These are phyloP conservation scores for Ameiurus melas DNA, from an alignment of 2,113 vertebrate genomes.

Conservation along the genomic window DNA sequence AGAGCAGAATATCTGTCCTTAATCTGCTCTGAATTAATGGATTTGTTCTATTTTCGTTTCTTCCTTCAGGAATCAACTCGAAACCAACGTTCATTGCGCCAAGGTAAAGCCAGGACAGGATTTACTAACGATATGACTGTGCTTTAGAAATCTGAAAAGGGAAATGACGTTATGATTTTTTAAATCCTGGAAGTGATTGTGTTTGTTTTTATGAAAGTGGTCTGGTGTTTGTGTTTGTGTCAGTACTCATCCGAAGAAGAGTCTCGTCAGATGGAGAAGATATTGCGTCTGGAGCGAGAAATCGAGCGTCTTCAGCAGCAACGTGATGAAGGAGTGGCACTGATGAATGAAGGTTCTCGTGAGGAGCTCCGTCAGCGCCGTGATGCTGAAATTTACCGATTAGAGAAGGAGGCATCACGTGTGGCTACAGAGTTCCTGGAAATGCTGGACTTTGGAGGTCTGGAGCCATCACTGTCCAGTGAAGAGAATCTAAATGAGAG, in stretches of 20 bases:
- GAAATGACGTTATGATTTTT: not conserved
- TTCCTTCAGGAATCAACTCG: conserved; percentile 39
- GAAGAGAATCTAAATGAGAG: conserved; percentile 84
- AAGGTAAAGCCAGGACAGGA: conserved; percentile 33
- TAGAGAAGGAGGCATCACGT: conserved; percentile 86
- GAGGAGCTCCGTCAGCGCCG: conserved; percentile 79
- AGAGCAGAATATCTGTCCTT: not conserved
- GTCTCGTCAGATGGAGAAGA: conserved; percentile 88
- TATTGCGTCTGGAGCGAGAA: conserved; percentile 85
- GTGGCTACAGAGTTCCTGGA: conserved; percentile 88
- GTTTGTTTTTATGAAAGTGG: not conserved
- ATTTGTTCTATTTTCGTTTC: conserved; percentile 12
- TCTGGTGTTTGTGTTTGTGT: not conserved
- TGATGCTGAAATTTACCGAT: conserved; percentile 82
- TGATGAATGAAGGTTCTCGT: conserved; percentile 74
- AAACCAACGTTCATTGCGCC: conserved; percentile 6
- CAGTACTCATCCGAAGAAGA: conserved; percentile 78
- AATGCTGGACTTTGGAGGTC: conserved; percentile 84
- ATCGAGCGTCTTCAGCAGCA: conserved; percentile 87
- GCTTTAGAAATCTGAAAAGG: not conserved
- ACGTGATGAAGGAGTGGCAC: conserved; percentile 82
- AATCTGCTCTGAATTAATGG: conserved; percentile 12
- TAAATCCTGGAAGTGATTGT: not conserved
- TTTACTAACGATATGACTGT: not conserved
- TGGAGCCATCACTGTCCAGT: conserved; percentile 78